Conservation (phyloP, 2,888 invertebrate genomes). For the Dryadula phaetusa region DNA sequence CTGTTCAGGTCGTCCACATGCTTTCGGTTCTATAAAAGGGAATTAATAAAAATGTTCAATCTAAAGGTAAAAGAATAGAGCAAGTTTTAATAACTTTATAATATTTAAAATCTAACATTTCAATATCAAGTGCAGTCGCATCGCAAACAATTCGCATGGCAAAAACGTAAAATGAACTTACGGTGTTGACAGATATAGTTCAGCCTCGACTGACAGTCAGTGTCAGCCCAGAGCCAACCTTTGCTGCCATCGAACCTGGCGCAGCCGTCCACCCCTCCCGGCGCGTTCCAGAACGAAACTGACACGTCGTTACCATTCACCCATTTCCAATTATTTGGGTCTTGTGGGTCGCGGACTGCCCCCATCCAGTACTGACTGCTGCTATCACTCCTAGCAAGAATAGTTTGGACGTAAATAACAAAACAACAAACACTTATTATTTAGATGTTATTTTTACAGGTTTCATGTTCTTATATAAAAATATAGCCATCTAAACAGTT, state of each 20-base stretch:
- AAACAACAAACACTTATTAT: background rate
- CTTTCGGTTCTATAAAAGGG: slow-evolving; percentile 88
- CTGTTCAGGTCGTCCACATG: slow-evolving; percentile 96
- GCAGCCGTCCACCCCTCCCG: slow-evolving; percentile 92
- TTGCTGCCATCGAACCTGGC: slow-evolving; percentile 96
- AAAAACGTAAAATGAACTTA: slow-evolving; percentile 80
- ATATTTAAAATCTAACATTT: background rate
- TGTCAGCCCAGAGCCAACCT: slow-evolving; percentile 97
- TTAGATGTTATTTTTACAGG: background rate
- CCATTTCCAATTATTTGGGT: slow-evolving; percentile 94
- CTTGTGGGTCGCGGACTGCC: slow-evolving; percentile 92
- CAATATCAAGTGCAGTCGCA: slow-evolving; percentile 35
- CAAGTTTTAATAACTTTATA: background rate
- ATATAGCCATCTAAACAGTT: background rate
- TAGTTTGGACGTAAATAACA: slow-evolving; percentile 27
- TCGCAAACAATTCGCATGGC: slow-evolving; percentile 35
- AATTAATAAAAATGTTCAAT: background rate
- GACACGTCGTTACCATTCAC: slow-evolving; percentile 94
- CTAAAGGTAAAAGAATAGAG: background rate
- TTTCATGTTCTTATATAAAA: background rate
- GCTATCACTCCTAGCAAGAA: slow-evolving; percentile 88
- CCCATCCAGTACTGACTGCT: slow-evolving; percentile 98
- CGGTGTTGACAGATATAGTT: slow-evolving; percentile 98
- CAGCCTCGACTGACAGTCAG: slow-evolving; percentile 91
- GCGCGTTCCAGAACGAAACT: slow-evolving; percentile 96